Evolutionary conservation across 1,140 invertebrate genomes (phyloP).

Genomic region (Zaprionus africanus): DNA sequence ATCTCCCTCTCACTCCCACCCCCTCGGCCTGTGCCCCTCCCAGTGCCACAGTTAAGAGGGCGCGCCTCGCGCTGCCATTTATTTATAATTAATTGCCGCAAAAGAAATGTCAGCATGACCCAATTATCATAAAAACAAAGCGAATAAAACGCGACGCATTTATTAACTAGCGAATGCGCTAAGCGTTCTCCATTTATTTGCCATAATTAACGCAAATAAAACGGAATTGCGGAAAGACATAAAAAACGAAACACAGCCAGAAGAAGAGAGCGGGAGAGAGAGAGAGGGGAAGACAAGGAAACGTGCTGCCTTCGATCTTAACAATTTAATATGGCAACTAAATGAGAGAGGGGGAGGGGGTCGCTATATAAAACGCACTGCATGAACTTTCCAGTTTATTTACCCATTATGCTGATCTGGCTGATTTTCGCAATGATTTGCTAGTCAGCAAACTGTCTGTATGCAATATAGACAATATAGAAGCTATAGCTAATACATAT

Average conservation of each 20-base stretch:
- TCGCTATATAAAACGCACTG: background rate
- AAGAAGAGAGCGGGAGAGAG: background rate
- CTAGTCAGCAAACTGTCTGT: background rate
- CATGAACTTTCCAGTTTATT: background rate
- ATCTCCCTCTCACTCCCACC: background rate
- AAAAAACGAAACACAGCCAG: conserved; percentile 8
- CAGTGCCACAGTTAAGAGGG: background rate
- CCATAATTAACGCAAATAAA: conserved; percentile 8
- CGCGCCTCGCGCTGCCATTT: conserved; percentile 39
- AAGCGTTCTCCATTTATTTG: conserved; percentile 11
- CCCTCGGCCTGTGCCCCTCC: background rate
- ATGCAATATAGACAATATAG: background rate
- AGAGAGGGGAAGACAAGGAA: background rate
- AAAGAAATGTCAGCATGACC: conserved; percentile 59
- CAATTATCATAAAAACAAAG: conserved; percentile 51
- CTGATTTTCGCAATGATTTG: background rate
- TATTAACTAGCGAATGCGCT: conserved; percentile 27
- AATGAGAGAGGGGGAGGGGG: background rate
- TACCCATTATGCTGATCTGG: background rate
- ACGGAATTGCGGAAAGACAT: conserved; percentile 6
- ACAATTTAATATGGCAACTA: background rate
- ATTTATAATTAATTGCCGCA: conserved; percentile 49
- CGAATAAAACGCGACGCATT: conserved; percentile 23
- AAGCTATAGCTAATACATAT: too few species aligned
- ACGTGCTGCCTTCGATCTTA: background rate